Evolutionary conservation across 2,113 vertebrate species (phyloP), one percentile per base, ranked within the genome.

Genomic region (Psephotus haematonotus): DNA sequence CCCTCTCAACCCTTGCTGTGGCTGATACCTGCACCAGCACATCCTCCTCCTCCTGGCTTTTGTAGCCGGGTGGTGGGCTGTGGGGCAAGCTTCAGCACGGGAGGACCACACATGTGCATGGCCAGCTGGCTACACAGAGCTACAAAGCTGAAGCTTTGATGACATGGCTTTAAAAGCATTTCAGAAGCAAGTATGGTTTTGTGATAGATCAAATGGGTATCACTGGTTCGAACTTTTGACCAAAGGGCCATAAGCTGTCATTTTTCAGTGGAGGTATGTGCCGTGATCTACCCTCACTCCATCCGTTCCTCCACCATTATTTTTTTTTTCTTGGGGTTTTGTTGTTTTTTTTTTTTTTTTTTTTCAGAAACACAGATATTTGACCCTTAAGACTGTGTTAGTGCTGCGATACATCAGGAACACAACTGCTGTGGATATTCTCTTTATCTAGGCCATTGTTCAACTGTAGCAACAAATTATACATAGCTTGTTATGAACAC

Each of bases 41-140:
- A 0, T 43, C 37, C 15, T 41, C 37, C 27, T 69, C 33, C 47
- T 82, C 24, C 46, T 1, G 3, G 25, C 44, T 2, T 0, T 16
- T 1, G 3, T 7, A 46, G 52, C 44, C 0, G 0, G 28, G 6
- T 1, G 6, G 6, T 28, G 11, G 53, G 47, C 35, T 57, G 24
- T 47, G 43, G 67, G 23, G 57, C 9, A 19, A n/a, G 46, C 55
- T 78, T 33, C 39, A 46, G 69, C 0, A 0, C 2, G 1, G 68
- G 50, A 41, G 74, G 7, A 28, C 35, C 44, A 17, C 0, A 0
- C 0, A 2, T 47, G 37, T 2, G 2, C 16, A 24, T 0, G 0
- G 60, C 41, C 13, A 60, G 41, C 78, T 87, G 64, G 10, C 50
- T 84, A 2, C 19, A 43, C 57, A 64, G 33, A 57, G 55, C 33